Evolutionary conservation across 2,113 vertebrate species (phyloP), one percentile per base, ranked within the genome.

Genomic region (Lagopus leucura): DNA sequence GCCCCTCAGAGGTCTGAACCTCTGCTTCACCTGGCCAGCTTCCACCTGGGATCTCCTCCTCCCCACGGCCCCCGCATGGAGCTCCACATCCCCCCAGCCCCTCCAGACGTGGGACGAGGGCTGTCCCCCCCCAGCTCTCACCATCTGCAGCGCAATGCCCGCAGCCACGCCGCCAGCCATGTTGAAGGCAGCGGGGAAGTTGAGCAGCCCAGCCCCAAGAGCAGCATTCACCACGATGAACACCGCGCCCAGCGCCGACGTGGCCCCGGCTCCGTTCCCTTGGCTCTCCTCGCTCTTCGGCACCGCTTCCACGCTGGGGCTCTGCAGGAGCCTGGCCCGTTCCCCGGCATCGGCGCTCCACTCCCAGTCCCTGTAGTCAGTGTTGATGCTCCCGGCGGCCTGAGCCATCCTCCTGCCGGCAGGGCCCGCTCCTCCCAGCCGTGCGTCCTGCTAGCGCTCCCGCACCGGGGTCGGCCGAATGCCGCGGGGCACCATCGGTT

Each of bases 151-250:
- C 0, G 95, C 16, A 10, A 99, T 95, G 64, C 99, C 99, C 0
- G 98, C 98, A 0, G 97, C 98, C 50, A 99, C 97, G 0, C 99
- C 99, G 0, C 99, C 99, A 0, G 99, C 99, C 81, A 98, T 99
- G 95, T 95, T 98, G 97, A 99, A 99, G 63, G 99, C 99, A 1
- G 99, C 99, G 0, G 99, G 99, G 89, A 99, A 99, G 96, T 99
- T 99, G 60, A 99, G 99, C 52, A 99, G 97, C 45, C 99, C 99
- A 0, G 99, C 99, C 6, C 99, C 99, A 0, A 99, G 97, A 2
- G 99, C 99, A 7, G 99, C 99, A 0, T 99, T 99, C 77, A 99
- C 99, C 8, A 99, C 99, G 2, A 99, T 99, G 96, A 99, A 99
- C 86, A 99, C 63, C 0, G 99, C 99, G 3, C 98, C 99, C 13